These are phyloP conservation scores for Chironomus riparius DNA, from an alignment of 2,888 invertebrate species.

Conservation along the genomic window DNA sequence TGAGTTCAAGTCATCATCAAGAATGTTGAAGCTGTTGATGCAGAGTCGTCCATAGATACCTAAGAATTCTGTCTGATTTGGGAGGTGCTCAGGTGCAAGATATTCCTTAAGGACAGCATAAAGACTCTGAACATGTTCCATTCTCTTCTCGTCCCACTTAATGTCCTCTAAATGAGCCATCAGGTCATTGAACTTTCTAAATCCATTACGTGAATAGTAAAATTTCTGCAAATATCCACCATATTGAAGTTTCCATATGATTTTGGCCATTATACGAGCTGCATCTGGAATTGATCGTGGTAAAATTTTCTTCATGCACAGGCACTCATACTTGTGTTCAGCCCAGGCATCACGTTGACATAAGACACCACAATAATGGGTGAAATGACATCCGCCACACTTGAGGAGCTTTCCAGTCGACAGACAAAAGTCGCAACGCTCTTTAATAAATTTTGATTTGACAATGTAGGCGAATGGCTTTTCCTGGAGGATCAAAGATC, in stretches of 20 bases:
- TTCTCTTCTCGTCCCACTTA: constrained; percentile 59
- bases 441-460: constrained; percentile 20
- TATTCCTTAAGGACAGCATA: constrained; percentile 63
- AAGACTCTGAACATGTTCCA: constrained; percentile 71
- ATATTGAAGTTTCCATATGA: constrained; percentile 52
- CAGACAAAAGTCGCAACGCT: constrained; percentile 21
- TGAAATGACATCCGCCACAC: constrained; percentile 76
- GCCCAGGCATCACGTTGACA: constrained; percentile 79
- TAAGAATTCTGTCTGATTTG: constrained; percentile 67
- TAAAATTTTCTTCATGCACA: constrained; percentile 58
- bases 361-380: constrained; percentile 67
- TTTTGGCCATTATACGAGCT: constrained; percentile 65
- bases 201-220: constrained; percentile 59
- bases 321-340: constrained; percentile 76
- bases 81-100: constrained; percentile 58
- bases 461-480: constrained; percentile 26
- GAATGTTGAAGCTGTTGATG: constrained; percentile 74
- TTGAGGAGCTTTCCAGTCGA: constrained; percentile 46
- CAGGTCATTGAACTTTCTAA: constrained; percentile 71
- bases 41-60: constrained; percentile 67
- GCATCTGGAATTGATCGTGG: constrained; percentile 73
- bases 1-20: constrained; percentile 73
- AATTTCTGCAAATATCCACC: constrained; percentile 59
- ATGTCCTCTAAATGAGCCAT: constrained; percentile 87
- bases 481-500: constrained; percentile 18